phyloP scores from a whole-genome alignment of 2,888 invertebrate genomes.

The Noctua fimbriata region DNA sequence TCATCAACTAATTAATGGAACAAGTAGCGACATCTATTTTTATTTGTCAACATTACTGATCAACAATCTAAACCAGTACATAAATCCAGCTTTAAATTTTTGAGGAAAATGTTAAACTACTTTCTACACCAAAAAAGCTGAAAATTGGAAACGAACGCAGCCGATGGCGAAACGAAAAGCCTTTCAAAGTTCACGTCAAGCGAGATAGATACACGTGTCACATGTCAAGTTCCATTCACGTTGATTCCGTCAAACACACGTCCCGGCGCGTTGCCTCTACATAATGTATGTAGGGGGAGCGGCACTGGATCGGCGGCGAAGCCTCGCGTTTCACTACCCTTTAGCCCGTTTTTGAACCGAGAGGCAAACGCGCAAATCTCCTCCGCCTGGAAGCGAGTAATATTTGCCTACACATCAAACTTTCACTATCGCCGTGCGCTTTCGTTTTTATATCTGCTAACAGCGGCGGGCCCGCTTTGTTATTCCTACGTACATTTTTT shows the following conservation, averaged over 20 bases:
- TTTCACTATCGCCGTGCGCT: slow-evolving; percentile 89
- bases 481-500: slow-evolving; percentile 76
- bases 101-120: slow-evolving; percentile 2
- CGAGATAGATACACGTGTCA: slow-evolving; percentile 82
- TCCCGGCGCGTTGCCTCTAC: slow-evolving; percentile 77
- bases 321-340: slow-evolving; percentile 77
- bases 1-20: background rate
- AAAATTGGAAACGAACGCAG: slow-evolving; percentile 52
- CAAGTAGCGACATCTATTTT: slow-evolving; percentile 52
- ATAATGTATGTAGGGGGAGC: slow-evolving; percentile 82
- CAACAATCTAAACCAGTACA: background rate
- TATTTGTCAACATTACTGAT: slow-evolving; percentile 8
- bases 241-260: slow-evolving; percentile 83
- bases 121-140: slow-evolving; percentile 28
- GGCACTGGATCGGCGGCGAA: slow-evolving; percentile 74
- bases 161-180: slow-evolving; percentile 71
- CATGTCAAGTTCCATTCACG: slow-evolving; percentile 87
- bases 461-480: slow-evolving; percentile 83
- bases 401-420: slow-evolving; percentile 91
- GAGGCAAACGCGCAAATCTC: slow-evolving; percentile 88
- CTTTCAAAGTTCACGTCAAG: slow-evolving; percentile 76
- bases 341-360: slow-evolving; percentile 84
- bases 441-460: slow-evolving; percentile 89
- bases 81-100: slow-evolving; percentile 6
- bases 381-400: slow-evolving; percentile 86